A percentile compares a stretch with the other conserved stretches of the same genome.
Evolutionary conservation across 2,113 vertebrate genomes (phyloP).

Genomic region (Mungos mungo): DNA sequence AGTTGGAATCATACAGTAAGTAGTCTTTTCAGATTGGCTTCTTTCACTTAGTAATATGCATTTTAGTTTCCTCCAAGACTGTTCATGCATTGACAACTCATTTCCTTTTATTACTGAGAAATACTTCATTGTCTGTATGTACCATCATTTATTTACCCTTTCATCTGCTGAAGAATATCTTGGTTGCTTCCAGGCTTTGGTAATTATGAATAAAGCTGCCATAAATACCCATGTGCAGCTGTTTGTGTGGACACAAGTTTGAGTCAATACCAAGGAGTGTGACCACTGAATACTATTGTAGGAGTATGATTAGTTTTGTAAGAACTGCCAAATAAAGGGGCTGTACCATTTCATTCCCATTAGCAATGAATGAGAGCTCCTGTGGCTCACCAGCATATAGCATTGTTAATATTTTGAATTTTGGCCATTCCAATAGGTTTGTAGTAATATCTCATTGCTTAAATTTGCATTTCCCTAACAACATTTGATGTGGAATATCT

Average conservation of each 20-base stretch:
- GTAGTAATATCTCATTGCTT: neutral
- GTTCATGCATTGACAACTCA: neutral
- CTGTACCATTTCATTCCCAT: neutral
- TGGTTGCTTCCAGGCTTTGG: neutral
- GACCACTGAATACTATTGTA: neutral
- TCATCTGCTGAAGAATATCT: neutral
- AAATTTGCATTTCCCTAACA: neutral
- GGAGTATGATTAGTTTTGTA: neutral
- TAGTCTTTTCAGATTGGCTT: neutral
- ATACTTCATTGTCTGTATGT: neutral
- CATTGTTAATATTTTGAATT: neutral
- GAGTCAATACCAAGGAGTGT: neutral
- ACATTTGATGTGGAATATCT: neutral
- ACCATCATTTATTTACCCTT: neutral
- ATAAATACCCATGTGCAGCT: neutral
- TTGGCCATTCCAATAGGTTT: neutral
- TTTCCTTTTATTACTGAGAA: neutral
- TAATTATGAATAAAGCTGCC: neutral
- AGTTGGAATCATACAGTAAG: neutral
- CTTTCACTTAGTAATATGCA: neutral
- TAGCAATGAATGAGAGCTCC: neutral
- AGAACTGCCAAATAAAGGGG: neutral
- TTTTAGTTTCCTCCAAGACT: neutral
- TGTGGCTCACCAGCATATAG: neutral
- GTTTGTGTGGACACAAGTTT: neutral